Conservation (phyloP, 2,113 vertebrate genomes). For the Mustela nigripes region DNA sequence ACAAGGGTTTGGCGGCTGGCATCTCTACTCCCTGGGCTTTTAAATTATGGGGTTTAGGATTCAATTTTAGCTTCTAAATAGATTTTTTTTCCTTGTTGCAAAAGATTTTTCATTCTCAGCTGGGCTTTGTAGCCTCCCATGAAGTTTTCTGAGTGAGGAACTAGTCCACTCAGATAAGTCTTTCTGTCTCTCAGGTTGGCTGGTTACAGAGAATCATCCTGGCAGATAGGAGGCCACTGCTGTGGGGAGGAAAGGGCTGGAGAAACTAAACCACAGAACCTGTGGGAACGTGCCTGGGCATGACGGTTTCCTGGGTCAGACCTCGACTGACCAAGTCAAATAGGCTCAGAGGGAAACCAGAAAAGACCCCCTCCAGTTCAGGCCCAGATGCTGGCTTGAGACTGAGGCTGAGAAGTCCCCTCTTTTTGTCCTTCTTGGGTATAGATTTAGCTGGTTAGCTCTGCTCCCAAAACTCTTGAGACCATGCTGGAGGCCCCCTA, state of each 20-base stretch:
- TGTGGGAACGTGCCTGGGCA: not conserved
- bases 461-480: not conserved
- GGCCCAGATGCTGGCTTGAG: not conserved
- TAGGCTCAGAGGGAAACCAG: not conserved
- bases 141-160: constrained; percentile 3
- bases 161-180: not conserved
- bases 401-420: not conserved
- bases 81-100: not conserved
- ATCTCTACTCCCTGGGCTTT: not conserved
- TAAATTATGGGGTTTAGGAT: not conserved
- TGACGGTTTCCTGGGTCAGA: rapidly evolving
- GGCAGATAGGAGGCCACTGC: not conserved
- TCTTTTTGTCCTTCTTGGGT: not conserved
- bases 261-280: not conserved
- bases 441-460: not conserved
- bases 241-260: not conserved
- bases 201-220: not conserved
- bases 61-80: not conserved
- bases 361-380: not conserved
- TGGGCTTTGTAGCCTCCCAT: not conserved
- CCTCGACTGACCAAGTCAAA: not conserved
- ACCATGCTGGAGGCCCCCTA: not conserved
- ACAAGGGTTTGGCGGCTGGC: not conserved
- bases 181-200: not conserved
- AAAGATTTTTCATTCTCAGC: not conserved